Evolutionary conservation across 2,797 vertebrate genomes (phyloP).

Genomic region (Platalea minor): DNA sequence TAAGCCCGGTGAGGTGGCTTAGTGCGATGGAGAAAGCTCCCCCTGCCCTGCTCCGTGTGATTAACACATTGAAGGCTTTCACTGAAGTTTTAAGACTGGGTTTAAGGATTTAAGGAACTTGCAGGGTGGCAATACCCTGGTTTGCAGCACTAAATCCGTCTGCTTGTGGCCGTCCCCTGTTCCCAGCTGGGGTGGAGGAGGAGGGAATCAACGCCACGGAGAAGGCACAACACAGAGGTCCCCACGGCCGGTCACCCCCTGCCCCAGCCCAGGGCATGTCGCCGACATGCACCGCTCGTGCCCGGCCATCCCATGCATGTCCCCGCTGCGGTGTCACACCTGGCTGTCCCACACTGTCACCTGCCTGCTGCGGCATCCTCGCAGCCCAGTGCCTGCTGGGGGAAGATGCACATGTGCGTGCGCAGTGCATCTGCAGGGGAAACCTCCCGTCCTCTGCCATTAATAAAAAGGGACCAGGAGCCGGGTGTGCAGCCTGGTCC

Average conservation of each 20-base stretch:
- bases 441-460: background rate
- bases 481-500: background rate
- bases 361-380: background rate
- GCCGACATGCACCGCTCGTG: background rate
- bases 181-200: background rate
- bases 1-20: background rate
- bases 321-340: background rate
- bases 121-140: background rate
- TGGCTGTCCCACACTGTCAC: background rate
- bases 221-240: background rate
- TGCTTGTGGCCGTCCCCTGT: background rate
- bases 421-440: background rate
- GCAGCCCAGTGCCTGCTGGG: fast-evolving
- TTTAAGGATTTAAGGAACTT: background rate
- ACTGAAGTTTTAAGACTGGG: background rate
- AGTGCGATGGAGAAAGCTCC: background rate
- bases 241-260: fast-evolving
- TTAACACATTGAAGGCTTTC: background rate
- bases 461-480: background rate
- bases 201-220: background rate
- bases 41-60: background rate
- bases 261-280: background rate
- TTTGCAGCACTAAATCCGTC: background rate
- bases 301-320: background rate
- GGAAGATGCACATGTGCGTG: fast-evolving